Conservation (phyloP, 2,797 vertebrate species). For the Oreortyx pictus region DNA sequence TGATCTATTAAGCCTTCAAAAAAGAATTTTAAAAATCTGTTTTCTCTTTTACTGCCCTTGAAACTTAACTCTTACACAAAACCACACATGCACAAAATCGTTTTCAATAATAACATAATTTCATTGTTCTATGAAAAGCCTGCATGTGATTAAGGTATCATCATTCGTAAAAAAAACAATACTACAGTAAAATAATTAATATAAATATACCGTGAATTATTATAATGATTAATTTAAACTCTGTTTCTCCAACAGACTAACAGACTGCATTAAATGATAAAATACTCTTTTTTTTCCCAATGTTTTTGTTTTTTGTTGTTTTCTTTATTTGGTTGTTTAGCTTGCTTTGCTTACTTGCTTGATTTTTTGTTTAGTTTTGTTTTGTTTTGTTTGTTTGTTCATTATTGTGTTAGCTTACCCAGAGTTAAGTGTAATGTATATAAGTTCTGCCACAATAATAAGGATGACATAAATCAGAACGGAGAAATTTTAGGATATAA, state of each 20-base stretch:
- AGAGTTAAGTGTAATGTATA: background rate
- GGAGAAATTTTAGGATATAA: background rate
- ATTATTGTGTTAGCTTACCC: background rate
- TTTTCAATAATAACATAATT: background rate
- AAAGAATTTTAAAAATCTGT: background rate
- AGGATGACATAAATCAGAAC: background rate
- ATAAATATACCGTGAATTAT: background rate
- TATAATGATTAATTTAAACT: background rate
- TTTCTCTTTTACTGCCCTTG: background rate
- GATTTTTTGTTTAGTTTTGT: too few relatives aligned
- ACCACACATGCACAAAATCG: background rate
- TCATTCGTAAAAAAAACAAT: background rate
- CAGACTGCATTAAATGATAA: background rate
- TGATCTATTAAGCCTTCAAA: background rate
- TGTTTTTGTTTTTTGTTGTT: background rate
- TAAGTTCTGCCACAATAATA: background rate
- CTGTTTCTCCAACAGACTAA: background rate
- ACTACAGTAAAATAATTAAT: background rate
- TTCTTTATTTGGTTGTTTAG: too few relatives aligned
- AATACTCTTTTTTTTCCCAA: background rate
- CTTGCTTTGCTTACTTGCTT: too few relatives aligned
- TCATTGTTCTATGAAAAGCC: background rate
- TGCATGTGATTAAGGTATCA: background rate
- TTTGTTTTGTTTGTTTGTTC: background rate
- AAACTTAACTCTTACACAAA: background rate